Conservation (phyloP, 2,113 vertebrate species). For the Octodon degus region DNA sequence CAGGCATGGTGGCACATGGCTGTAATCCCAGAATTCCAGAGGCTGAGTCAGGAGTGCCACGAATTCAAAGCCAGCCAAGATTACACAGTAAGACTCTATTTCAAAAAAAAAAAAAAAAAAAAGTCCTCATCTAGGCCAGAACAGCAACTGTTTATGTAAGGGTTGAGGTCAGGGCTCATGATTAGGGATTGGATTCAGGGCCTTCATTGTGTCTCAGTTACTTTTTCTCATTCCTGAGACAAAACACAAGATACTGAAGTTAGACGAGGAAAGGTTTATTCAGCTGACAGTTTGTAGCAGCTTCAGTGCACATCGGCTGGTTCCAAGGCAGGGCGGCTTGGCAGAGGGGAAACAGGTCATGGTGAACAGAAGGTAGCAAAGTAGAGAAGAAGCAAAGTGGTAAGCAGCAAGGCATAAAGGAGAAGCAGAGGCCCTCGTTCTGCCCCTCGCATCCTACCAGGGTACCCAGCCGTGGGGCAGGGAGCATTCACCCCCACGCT, state of each 20-base stretch:
- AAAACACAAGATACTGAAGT: background rate
- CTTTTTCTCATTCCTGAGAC: background rate
- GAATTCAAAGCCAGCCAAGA: background rate
- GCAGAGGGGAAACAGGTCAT: background rate
- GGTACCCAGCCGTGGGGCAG: background rate
- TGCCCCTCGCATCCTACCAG: background rate
- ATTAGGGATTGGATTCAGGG: background rate
- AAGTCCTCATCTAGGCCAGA: background rate
- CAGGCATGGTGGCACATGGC: background rate
- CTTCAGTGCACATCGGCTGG: background rate
- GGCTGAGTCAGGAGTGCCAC: background rate
- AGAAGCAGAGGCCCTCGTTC: background rate
- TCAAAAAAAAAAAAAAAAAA: background rate
- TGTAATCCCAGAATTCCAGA: background rate
- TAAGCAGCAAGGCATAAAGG: background rate
- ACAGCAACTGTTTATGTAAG: background rate
- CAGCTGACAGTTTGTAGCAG: background rate
- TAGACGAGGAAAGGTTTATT: background rate
- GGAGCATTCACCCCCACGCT: background rate
- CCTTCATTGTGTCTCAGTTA: background rate
- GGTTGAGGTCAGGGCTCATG: background rate
- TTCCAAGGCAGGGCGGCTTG: background rate
- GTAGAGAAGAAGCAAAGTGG: background rate
- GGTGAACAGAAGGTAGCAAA: background rate
- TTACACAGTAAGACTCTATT: background rate